phyloP scores from a whole-genome alignment of 2,113 vertebrate genomes.

The Rutilus rutilus region DNA sequence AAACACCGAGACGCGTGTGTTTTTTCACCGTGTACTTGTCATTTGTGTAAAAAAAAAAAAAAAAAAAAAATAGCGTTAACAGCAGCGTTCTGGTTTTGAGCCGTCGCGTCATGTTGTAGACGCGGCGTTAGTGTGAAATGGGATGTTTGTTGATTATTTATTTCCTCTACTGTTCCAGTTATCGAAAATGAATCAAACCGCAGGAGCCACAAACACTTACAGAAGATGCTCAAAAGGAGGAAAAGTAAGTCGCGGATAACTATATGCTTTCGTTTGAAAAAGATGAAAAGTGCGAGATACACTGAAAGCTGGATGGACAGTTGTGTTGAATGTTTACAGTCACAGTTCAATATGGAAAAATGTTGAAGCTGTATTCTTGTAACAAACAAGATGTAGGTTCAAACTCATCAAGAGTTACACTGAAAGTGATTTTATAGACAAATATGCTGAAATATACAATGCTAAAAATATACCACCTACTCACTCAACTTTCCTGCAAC shows the following conservation, averaged over 20 bases:
- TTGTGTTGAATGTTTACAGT: background rate
- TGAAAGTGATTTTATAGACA: too few relatives aligned
- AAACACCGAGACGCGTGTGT: background rate
- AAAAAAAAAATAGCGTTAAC: too few relatives aligned
- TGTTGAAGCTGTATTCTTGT: background rate
- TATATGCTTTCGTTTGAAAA: background rate
- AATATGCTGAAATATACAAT: too few relatives aligned
- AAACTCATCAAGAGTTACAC: too few relatives aligned
- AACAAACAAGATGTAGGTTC: background rate
- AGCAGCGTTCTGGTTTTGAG: background rate
- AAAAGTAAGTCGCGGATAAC: constrained; percentile 69
- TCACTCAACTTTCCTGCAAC: too few relatives aligned
- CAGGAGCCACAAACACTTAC: constrained; percentile 75
- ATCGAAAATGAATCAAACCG: constrained; percentile 78
- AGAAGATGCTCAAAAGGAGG: constrained; percentile 76
- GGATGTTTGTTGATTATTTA: background rate
- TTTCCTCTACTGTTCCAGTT: constrained; percentile 11
- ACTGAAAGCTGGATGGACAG: background rate
- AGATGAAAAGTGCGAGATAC: background rate
- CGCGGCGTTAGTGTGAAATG: background rate
- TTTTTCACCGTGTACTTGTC: background rate
- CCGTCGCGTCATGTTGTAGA: background rate
- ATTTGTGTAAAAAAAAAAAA: background rate
- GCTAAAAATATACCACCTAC: too few relatives aligned
- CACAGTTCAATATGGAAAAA: background rate